phyloP scores from a whole-genome alignment of 2,113 vertebrate species.

The Hucho hucho region DNA sequence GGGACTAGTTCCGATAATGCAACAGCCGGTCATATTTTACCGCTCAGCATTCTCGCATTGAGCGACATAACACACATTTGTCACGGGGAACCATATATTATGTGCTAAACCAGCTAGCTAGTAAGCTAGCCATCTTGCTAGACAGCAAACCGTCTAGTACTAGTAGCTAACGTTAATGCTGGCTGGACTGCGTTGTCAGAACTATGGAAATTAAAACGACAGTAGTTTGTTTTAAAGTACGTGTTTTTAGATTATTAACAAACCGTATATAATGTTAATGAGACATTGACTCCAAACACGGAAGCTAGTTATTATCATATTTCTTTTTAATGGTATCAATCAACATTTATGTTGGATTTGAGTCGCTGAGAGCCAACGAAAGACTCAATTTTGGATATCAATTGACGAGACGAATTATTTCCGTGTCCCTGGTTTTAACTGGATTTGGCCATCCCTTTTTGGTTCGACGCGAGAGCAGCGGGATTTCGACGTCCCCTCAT shows the following conservation, averaged over 20 bases:
- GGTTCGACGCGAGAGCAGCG: conserved; percentile 43
- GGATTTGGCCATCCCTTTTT: conserved; percentile 42
- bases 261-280: background rate
- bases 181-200: conserved; percentile 4
- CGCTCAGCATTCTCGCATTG: no score
- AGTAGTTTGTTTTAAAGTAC: background rate
- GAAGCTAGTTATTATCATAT: background rate
- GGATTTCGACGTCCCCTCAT: conserved; percentile 26
- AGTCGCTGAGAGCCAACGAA: background rate
- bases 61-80: background rate
- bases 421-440: conserved; percentile 51
- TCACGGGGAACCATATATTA: conserved; percentile 10
- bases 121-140: conserved; percentile 45
- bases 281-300: background rate
- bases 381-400: conserved; percentile 41
- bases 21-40: no score
- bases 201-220: background rate
- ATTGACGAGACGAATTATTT: conserved; percentile 49
- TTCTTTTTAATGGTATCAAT: background rate
- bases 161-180: background rate
- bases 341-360: background rate
- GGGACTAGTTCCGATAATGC: background rate
- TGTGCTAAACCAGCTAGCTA: conserved; percentile 43
- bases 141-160: background rate
- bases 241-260: background rate